These are phyloP conservation scores for Danio jaintianensis DNA, from an alignment of 2,797 vertebrate genomes.

Conservation along the genomic window DNA sequence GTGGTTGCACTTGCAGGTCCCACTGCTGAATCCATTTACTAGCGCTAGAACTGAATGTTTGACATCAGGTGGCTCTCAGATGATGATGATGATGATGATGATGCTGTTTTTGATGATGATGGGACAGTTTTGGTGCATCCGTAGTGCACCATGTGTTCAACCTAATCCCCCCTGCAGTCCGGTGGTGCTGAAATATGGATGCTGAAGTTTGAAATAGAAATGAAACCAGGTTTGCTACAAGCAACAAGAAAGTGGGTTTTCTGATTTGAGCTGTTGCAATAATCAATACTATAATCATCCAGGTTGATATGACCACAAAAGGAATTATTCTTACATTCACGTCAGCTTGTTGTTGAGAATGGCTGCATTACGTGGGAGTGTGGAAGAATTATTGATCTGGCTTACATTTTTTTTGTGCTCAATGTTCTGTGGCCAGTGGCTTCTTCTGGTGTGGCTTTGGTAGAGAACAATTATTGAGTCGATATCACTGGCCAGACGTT, in stretches of 20 bases:
- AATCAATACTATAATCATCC: not conserved
- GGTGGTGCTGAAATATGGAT: constrained; percentile 38
- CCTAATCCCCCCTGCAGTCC: constrained; percentile 23
- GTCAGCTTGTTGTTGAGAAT: constrained; percentile 10
- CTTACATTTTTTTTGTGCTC: constrained; percentile 48
- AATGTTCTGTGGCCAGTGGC: constrained; percentile 44
- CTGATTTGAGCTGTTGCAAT: constrained; percentile 1
- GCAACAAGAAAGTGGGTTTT: not conserved
- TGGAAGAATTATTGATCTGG: constrained; percentile 41
- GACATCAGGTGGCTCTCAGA: not conserved
- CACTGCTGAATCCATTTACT: constrained; percentile 4
- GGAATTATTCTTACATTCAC: not conserved
- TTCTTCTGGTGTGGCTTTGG: constrained; percentile 40
- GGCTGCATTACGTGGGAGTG: constrained; percentile 4
- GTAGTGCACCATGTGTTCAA: constrained; percentile 39
- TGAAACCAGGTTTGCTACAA: not conserved
- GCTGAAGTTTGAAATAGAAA: constrained; percentile 29
- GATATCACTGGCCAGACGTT: constrained; percentile 29
- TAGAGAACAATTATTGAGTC: constrained; percentile 44
- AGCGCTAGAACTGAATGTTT: constrained; percentile 11
- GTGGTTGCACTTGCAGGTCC: not conserved
- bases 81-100: constrained; percentile 1
- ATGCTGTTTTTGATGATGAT: constrained; percentile 33
- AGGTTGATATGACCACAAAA: not conserved
- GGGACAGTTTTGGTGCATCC: constrained; percentile 32